Evolutionary conservation across 2,113 vertebrate species (phyloP).

Genomic region (Potamarius usumacintae): DNA sequence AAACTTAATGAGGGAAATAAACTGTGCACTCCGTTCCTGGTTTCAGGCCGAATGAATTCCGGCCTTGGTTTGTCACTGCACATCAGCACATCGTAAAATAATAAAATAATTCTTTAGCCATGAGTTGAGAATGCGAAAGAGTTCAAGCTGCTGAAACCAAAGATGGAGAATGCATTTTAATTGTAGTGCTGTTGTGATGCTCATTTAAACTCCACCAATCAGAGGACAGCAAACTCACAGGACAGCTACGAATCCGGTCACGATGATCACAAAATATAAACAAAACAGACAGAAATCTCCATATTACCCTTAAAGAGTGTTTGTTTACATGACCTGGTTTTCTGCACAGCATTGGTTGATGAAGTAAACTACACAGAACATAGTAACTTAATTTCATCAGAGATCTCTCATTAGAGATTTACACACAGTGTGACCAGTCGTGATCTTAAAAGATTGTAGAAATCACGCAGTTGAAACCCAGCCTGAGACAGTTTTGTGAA

Average conservation of each 20-base stretch:
- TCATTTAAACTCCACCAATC: too few relatives aligned
- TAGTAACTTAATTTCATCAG: neutral
- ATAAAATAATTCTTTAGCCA: neutral
- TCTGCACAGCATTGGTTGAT: neutral
- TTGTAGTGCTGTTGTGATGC: too few relatives aligned
- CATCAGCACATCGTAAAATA: neutral
- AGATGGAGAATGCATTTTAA: neutral
- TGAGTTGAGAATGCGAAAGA: too few relatives aligned
- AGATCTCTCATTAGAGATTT: neutral
- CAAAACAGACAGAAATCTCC: neutral
- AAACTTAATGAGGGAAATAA: neutral
- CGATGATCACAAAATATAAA: neutral
- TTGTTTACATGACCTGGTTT: neutral
- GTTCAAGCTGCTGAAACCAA: too few relatives aligned
- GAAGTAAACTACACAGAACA: neutral
- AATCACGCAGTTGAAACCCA: neutral
- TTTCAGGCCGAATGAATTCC: neutral
- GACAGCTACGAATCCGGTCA: neutral
- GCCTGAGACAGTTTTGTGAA: neutral
- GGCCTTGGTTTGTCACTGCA: neutral
- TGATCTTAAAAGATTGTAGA: neutral
- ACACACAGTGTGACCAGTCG: neutral
- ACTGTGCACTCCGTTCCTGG: neutral
- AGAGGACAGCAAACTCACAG: neutral
- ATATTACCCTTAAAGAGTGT: neutral